Conservation (phyloP, 2,797 vertebrate genomes). For the Eulemur albifrons region DNA sequence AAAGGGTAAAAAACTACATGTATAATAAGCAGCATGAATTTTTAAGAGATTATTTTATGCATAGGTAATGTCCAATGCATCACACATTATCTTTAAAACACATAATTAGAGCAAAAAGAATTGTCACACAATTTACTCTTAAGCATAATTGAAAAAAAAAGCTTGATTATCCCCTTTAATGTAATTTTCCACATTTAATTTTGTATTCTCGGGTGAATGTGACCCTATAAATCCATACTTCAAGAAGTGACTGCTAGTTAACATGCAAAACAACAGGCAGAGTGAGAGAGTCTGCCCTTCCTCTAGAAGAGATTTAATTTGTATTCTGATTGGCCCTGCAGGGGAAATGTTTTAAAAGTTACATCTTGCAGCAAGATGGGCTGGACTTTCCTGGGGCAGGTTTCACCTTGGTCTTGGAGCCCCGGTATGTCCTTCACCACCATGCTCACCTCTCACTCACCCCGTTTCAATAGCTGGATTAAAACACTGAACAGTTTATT, state of each 20-base stretch:
- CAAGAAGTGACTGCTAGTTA: slow-evolving; percentile 47
- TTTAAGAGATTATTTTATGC: slow-evolving; percentile 47
- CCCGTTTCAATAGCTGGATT: slow-evolving; percentile 4
- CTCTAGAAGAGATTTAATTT: slow-evolving; percentile 74
- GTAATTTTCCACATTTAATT: slow-evolving; percentile 77
- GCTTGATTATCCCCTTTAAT: slow-evolving; percentile 77
- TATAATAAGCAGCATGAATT: neutral
- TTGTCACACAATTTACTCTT: slow-evolving; percentile 63
- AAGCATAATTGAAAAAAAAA: slow-evolving; percentile 69
- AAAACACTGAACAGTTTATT: neutral
- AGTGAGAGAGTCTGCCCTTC: slow-evolving; percentile 68
- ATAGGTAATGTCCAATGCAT: slow-evolving; percentile 25
- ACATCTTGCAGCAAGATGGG: neutral
- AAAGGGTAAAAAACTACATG: neutral
- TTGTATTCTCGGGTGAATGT: slow-evolving; percentile 68
- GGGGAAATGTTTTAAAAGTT: slow-evolving; percentile 40
- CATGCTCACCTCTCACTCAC: neutral
- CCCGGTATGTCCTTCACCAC: neutral
- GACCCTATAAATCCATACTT: slow-evolving; percentile 66
- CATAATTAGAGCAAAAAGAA: slow-evolving; percentile 70
- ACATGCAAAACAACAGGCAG: slow-evolving; percentile 45
- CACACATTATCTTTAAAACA: slow-evolving; percentile 35
- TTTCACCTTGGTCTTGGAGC: neutral
- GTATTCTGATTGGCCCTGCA: slow-evolving; percentile 18
- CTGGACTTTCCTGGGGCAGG: neutral